These are phyloP conservation scores for Nomada ferruginata DNA, from an alignment of 2,888 invertebrate genomes.

Conservation along the genomic window DNA sequence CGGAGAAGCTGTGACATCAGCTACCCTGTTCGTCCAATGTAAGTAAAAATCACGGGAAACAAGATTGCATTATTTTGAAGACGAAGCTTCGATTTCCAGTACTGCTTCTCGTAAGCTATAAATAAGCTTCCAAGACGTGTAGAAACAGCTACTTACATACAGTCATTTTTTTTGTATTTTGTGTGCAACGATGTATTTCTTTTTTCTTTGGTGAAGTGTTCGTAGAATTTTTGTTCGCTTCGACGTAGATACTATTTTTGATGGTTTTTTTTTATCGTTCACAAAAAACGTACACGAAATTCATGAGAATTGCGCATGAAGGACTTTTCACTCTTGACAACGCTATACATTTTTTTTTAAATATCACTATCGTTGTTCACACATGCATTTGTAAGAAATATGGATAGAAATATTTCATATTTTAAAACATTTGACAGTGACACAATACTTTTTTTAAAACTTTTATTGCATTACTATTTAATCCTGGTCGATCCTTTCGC, in stretches of 20 bases:
- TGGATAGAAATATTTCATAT: no score
- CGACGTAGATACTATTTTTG: constrained; percentile 3
- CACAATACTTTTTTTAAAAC: no score
- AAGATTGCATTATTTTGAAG: background rate
- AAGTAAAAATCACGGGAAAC: constrained; percentile 81
- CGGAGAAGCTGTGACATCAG: constrained; percentile 97
- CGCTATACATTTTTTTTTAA: background rate
- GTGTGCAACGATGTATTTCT: constrained; percentile 34
- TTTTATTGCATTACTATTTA: no score
- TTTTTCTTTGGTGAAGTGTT: constrained; percentile 27
- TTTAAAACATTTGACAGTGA: no score
- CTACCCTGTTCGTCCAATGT: constrained; percentile 95
- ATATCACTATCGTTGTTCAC: no score
- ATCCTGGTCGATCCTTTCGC: background rate
- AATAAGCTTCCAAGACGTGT: constrained; percentile 24
- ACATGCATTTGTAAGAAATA: no score
- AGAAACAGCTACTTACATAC: constrained; percentile 37
- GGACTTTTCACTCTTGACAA: background rate
- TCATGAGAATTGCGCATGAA: no score
- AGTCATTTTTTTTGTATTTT: constrained; percentile 44
- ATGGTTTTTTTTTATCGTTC: constrained; percentile 6
- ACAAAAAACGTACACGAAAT: background rate
- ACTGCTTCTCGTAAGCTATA: constrained; percentile 29
- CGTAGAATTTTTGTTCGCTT: constrained; percentile 35
- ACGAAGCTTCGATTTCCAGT: constrained; percentile 38